phyloP scores from a whole-genome alignment of 2,888 invertebrate genomes.

The Caenorhabditis sulstoni region DNA sequence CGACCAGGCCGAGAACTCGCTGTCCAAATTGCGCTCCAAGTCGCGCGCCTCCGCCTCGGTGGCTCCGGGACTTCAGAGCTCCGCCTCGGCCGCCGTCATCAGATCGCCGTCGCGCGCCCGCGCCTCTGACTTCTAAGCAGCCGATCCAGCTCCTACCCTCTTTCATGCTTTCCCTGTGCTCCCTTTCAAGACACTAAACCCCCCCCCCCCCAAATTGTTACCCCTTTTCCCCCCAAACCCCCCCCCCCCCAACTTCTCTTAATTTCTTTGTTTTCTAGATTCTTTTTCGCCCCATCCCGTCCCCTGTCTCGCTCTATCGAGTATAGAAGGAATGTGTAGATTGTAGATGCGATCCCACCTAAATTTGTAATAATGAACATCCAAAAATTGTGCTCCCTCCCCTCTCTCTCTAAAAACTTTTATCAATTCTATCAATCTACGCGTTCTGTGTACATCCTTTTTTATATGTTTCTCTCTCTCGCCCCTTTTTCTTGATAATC shows the following conservation, averaged over 20 bases:
- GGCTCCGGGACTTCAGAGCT: conserved; percentile 74
- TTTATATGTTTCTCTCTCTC: conserved; percentile 22
- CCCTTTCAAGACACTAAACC: conserved; percentile 11
- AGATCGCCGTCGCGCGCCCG: conserved; percentile 77
- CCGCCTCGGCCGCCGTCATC: conserved; percentile 77
- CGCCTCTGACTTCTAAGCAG: conserved; percentile 66
- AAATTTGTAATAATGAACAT: conserved; percentile 33
- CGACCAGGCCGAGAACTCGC: conserved; percentile 82
- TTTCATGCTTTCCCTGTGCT: conserved; percentile 52
- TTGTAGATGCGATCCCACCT: conserved; percentile 26
- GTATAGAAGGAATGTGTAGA: conserved; percentile 50
- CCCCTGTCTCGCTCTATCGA: conserved; percentile 14
- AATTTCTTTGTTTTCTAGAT: conserved; percentile 45
- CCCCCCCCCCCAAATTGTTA: conserved; percentile 1
- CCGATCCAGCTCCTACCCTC: conserved; percentile 9
- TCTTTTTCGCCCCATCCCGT: conserved; percentile 11
- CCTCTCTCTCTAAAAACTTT: neutral
- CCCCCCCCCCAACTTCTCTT: conserved; percentile 44
- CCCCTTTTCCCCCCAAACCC: conserved; percentile 5
- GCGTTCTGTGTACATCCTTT: conserved; percentile 53
- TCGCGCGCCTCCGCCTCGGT: conserved; percentile 73
- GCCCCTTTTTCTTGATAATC: neutral
- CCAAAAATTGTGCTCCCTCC: conserved; percentile 42
- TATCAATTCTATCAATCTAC: conserved; percentile 55
- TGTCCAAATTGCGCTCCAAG: conserved; percentile 81